These are phyloP conservation scores for Choloepus hoffmanni DNA, from an alignment of 2,113 vertebrate species.

Conservation along the genomic window DNA sequence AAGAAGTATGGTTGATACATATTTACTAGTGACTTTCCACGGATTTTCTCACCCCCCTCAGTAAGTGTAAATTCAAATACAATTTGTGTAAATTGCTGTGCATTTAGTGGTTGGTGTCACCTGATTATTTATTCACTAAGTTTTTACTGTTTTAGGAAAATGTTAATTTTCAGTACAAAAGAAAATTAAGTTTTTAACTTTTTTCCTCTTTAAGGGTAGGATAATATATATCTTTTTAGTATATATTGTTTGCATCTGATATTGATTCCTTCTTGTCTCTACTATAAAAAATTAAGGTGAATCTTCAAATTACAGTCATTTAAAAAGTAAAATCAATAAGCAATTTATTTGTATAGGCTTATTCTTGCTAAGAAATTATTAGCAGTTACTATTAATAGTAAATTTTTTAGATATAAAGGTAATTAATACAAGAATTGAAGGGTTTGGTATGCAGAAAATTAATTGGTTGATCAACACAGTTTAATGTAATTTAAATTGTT, in stretches of 20 bases:
- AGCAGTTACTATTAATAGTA: constrained; percentile 23
- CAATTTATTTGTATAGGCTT: constrained; percentile 66
- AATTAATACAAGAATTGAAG: not conserved
- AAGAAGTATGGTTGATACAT: not conserved
- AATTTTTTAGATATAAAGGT: constrained; percentile 36
- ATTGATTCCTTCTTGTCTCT: constrained; percentile 65
- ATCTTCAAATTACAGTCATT: constrained; percentile 36
- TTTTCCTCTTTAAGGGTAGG: constrained; percentile 23
- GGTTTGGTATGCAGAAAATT: not conserved
- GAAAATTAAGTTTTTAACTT: not conserved
- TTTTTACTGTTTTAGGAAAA: constrained; percentile 58
- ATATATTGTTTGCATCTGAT: constrained; percentile 19
- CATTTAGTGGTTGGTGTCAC: not conserved
- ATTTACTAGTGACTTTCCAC: not conserved
- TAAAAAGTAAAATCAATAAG: constrained; percentile 36
- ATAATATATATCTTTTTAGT: constrained; percentile 29
- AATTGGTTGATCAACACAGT: constrained; percentile 12
- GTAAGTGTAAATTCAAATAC: not conserved
- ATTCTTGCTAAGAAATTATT: constrained; percentile 50
- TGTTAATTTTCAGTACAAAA: constrained; percentile 55
- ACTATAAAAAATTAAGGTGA: constrained; percentile 43
- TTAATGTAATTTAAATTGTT: constrained; percentile 46
- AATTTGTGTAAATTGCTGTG: not conserved
- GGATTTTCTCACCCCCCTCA: not conserved
- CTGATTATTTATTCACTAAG: constrained; percentile 40